Conservation (phyloP, 2,797 vertebrate genomes). For the Leptoclinus maculatus region DNA sequence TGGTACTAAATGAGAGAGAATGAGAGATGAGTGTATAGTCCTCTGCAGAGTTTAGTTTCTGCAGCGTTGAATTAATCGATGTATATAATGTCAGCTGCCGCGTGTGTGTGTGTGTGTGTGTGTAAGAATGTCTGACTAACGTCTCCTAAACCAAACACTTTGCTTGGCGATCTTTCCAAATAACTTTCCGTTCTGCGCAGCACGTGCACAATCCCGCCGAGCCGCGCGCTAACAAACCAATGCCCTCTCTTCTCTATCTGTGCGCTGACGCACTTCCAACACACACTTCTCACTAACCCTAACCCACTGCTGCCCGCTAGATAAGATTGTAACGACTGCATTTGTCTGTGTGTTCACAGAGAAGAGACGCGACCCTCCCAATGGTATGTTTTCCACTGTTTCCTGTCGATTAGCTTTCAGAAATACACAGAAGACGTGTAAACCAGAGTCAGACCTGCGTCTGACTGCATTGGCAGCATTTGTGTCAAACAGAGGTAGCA, state of each 20-base stretch:
- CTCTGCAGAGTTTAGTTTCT: constrained; percentile 3
- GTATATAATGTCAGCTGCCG: not conserved
- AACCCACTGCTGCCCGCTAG: not conserved
- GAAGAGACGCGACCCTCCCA: constrained; percentile 90
- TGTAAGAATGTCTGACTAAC: constrained; percentile 7
- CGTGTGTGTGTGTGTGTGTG: constrained; percentile 9
- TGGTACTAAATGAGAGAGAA: not conserved
- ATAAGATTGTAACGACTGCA: constrained; percentile 66
- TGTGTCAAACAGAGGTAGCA: not conserved
- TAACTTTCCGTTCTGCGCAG: constrained; percentile 38
- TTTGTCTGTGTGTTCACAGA: constrained; percentile 86
- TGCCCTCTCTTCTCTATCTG: constrained; percentile 17
- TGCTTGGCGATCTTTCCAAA: constrained; percentile 42
- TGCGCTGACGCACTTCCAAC: constrained; percentile 26
- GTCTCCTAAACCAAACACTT: constrained; percentile 38
- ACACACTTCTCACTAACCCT: constrained; percentile 58
- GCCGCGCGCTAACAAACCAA: constrained; percentile 26
- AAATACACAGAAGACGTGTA: constrained; percentile 14
- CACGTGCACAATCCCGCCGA: constrained; percentile 30
- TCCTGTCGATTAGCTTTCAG: constrained; percentile 32
- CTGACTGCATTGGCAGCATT: constrained; percentile 8
- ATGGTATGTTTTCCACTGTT: constrained; percentile 86
- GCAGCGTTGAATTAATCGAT: not conserved
- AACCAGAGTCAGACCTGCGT: constrained; percentile 19
- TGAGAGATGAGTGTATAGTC: not conserved